A percentile compares a stretch with the other conserved stretches of the same genome.
These are phyloP conservation scores for Hirudinaria manillensis DNA, from an alignment of 2,888 invertebrate species.

Conservation along the genomic window DNA sequence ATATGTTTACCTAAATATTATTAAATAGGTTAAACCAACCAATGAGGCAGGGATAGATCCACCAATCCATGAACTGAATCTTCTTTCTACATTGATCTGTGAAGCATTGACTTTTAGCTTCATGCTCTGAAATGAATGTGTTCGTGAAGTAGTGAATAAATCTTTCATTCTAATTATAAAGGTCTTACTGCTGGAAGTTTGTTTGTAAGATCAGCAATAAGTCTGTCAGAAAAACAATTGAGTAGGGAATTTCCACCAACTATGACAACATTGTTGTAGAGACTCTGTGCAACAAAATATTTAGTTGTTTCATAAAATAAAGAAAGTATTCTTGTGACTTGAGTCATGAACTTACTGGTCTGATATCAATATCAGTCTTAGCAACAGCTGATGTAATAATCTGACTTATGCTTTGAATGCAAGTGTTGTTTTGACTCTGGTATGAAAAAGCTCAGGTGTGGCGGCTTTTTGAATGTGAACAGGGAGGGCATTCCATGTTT, in stretches of 20 bases:
- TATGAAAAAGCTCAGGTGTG: not conserved
- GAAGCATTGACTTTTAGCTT: constrained; percentile 86
- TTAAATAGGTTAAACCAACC: too few relatives aligned
- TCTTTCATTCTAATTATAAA: not conserved
- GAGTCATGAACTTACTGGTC: constrained; percentile 64
- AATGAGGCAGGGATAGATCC: constrained; percentile 96
- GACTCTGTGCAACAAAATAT: too few relatives aligned
- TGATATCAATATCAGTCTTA: constrained; percentile 94
- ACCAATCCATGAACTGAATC: constrained; percentile 96
- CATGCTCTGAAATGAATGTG: too few relatives aligned
- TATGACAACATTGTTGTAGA: constrained; percentile 89
- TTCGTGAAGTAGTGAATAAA: too few relatives aligned
- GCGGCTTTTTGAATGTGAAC: too few relatives aligned
- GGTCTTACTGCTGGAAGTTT: constrained; percentile 71
- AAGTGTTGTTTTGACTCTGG: constrained; percentile 9
- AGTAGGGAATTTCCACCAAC: constrained; percentile 89
- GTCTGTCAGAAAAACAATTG: constrained; percentile 86
- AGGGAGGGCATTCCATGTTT: too few relatives aligned
- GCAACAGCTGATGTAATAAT: constrained; percentile 80
- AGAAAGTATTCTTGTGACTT: too few relatives aligned
- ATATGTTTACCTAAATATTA: too few relatives aligned
- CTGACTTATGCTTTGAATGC: constrained; percentile 81
- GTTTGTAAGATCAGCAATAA: constrained; percentile 77
- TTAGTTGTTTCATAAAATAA: too few relatives aligned
- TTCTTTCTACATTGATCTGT: constrained; percentile 78